phyloP scores from a whole-genome alignment of 2,888 invertebrate species.

The Drosophila nr. perissopoda region DNA sequence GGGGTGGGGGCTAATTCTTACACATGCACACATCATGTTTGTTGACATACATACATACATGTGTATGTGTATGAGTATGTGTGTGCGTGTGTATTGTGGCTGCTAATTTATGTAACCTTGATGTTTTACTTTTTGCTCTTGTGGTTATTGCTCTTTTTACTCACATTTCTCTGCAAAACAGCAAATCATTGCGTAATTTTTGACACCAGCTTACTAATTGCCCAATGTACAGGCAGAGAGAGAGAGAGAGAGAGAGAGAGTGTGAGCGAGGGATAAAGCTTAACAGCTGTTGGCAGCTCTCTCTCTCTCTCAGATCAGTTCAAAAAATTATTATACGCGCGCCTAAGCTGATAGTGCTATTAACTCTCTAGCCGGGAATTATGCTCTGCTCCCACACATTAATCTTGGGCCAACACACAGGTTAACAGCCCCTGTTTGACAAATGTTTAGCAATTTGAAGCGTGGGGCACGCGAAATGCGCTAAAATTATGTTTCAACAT shows the following conservation, averaged over 20 bases:
- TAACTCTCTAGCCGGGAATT: neutral
- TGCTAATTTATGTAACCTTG: slow-evolving; percentile 80
- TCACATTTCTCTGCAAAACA: slow-evolving; percentile 66
- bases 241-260: neutral
- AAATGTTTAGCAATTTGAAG: slow-evolving; percentile 52
- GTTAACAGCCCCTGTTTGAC: slow-evolving; percentile 20
- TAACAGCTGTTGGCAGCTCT: slow-evolving; percentile 25
- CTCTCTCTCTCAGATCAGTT: neutral
- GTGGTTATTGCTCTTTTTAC: slow-evolving; percentile 37
- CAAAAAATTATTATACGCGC: neutral
- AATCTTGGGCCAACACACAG: slow-evolving; percentile 21
- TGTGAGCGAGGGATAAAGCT: too few relatives aligned
- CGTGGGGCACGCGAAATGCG: slow-evolving; percentile 15
- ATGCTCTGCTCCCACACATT: slow-evolving; percentile 12
- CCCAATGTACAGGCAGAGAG: slow-evolving; percentile 1
- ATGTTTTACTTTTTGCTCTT: slow-evolving; percentile 39
- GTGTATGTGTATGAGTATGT: neutral
- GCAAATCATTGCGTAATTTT: slow-evolving; percentile 73
- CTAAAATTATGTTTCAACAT: slow-evolving; percentile 59
- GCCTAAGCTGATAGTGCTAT: slow-evolving; percentile 4
- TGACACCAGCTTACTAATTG: slow-evolving; percentile 80
- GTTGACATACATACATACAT: neutral
- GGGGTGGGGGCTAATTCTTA: slow-evolving; percentile 3
- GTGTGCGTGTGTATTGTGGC: slow-evolving; percentile 9
- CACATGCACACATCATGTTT: neutral